Conservation (phyloP, 2,888 invertebrate species). For the Aquatica leii region DNA sequence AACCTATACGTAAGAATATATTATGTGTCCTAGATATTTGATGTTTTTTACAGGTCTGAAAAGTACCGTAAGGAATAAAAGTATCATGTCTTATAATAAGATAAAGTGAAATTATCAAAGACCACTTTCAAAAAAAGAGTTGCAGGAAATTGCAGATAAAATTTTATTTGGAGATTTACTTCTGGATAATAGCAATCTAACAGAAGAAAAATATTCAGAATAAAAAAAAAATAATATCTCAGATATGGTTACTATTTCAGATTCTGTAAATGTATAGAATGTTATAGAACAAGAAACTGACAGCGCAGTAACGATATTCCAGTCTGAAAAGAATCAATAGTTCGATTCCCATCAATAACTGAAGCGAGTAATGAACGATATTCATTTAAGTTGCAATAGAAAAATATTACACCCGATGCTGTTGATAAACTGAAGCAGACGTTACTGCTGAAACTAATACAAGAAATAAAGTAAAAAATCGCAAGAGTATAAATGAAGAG, state of each 20-base stretch:
- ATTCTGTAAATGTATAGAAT: background rate
- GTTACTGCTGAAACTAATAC: too few relatives aligned
- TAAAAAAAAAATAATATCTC: background rate
- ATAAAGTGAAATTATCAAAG: constrained; percentile 7
- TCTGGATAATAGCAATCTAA: constrained; percentile 6
- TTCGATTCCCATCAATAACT: too few relatives aligned
- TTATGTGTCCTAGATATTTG: too few relatives aligned
- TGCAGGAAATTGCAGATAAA: constrained; percentile 1
- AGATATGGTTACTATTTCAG: too few relatives aligned
- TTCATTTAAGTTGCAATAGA: too few relatives aligned
- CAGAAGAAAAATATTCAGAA: constrained; percentile 1
- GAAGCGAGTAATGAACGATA: too few relatives aligned
- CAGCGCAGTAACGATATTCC: background rate
- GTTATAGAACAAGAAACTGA: background rate
- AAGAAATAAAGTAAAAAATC: constrained; percentile 1
- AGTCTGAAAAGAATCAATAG: too few relatives aligned
- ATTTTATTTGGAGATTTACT: constrained; percentile 15
- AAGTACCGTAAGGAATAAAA: constrained; percentile 14
- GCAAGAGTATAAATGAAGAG: background rate
- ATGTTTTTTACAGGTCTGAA: constrained; percentile 8
- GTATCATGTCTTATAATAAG: background rate
- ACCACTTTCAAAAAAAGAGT: constrained; percentile 8
- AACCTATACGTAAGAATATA: too few relatives aligned
- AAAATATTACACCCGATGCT: too few relatives aligned
- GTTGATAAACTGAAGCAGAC: too few relatives aligned